Evolutionary conservation across 2,113 vertebrate genomes (phyloP).

Genomic region (Nymphicus hollandicus): DNA sequence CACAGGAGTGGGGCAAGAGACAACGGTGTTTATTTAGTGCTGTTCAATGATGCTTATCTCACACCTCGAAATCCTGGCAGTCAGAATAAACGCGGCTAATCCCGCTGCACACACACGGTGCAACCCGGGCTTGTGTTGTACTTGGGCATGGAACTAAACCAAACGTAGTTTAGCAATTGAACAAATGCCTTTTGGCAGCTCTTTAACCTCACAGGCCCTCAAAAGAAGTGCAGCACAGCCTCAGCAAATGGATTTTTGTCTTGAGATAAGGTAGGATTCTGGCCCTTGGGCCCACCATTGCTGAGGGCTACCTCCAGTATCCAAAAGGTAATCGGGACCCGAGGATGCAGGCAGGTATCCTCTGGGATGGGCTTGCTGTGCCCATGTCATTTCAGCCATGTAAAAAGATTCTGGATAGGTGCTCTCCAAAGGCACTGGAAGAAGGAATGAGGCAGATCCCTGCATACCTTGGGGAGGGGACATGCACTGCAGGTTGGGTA

Average conservation of each 20-base stretch:
- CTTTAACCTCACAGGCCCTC: neutral
- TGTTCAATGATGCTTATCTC: neutral
- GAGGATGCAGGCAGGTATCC: neutral
- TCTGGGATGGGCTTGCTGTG: neutral
- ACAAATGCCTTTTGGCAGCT: neutral
- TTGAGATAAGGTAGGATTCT: neutral
- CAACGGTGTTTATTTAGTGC: neutral
- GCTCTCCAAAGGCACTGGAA: neutral
- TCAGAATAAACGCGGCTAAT: neutral
- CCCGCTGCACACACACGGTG: fast-evolving
- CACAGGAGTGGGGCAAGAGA: neutral
- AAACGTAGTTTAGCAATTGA: neutral
- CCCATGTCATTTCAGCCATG: neutral
- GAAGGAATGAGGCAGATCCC: neutral
- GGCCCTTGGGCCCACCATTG: neutral
- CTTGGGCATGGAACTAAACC: fast-evolving
- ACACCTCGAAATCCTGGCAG: neutral
- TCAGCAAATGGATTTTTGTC: neutral
- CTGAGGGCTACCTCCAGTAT: neutral
- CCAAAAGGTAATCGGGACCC: neutral
- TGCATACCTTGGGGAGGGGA: neutral
- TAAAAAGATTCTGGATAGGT: neutral
- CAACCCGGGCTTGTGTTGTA: neutral
- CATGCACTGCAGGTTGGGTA: neutral
- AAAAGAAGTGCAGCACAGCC: neutral